Evolutionary conservation across 2,113 vertebrate genomes (phyloP), one percentile per base, ranked within the genome.

Genomic region (Antechinus stuartii): DNA sequence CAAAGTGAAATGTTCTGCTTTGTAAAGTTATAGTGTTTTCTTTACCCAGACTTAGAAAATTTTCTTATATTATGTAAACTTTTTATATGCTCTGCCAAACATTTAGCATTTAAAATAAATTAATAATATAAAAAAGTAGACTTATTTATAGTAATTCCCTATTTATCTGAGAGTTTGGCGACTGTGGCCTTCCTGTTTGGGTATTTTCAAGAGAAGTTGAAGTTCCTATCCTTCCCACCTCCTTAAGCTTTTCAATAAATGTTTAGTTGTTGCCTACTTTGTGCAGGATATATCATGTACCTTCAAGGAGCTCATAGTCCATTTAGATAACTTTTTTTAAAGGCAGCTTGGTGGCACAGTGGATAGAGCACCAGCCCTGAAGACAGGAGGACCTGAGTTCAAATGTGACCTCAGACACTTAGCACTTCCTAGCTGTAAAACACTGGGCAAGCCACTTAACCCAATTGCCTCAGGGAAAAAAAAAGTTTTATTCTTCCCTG

Each of bases 11-110:
- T 90, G 89, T 22, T n/a, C 3, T 42, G 14, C 56, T 91, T 49
- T 94, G 92, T 10, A 14, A 22, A 95, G 26, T 97, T 92, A 47
- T 92, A 3, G 46, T 84, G 90, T 53, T 50, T 92, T 95, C 92
- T 92, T 50, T 26, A 47, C 30, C 25, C 61, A 49, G n/a, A 11
- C 94, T 97, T 96, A 52, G 35, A 84, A 84, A 19, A 42, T 2
- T 84, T 16, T 0, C n/a, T 24, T 76, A 12, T 89, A 12, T 93
- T 89, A 56, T 92, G 1, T 91, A 96, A 95, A 93, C 11, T 46
- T 47, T 92, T 92, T 52, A 50, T 90, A 16, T 94, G n/a, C 93
- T 30, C 61, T 89, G 24, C 93, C 35, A 52, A 84, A 23, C 42
- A 84, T 42, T 84, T 91, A 27, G 95, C 76, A 90, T 68, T 5